Conservation (phyloP, 2,888 invertebrate species). For the Eledone cirrhosa region DNA sequence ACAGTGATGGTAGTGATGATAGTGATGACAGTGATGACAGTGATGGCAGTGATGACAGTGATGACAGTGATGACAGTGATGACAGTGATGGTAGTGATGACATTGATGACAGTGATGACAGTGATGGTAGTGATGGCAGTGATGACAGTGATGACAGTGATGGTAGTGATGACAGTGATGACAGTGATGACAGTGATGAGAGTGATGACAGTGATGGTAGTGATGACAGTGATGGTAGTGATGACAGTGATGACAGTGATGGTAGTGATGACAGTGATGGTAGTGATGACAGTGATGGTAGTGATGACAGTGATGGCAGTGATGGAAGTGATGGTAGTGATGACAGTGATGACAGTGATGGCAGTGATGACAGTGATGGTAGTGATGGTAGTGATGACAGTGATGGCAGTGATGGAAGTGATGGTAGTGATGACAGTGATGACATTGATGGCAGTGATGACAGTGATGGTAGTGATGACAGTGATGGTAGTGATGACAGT, state of each 20-base stretch:
- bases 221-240: slow-evolving; percentile 26
- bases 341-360: slow-evolving; percentile 15
- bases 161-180: slow-evolving; percentile 14
- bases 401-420: too few species aligned
- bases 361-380: slow-evolving; percentile 2
- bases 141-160: slow-evolving; percentile 20
- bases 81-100: too few species aligned
- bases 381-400: slow-evolving; percentile 2
- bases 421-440: too few species aligned
- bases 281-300: slow-evolving; percentile 19
- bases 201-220: too few species aligned
- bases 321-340: too few species aligned
- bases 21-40: slow-evolving; percentile 21
- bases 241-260: slow-evolving; percentile 20
- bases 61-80: slow-evolving; percentile 29
- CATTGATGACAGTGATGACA: too few species aligned
- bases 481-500: slow-evolving; percentile 31
- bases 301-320: too few species aligned
- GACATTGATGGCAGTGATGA: too few species aligned
- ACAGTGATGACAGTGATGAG: too few species aligned
- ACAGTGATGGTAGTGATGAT: slow-evolving; percentile 3
- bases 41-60: slow-evolving; percentile 30
- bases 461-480: slow-evolving; percentile 30
- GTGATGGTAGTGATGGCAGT: slow-evolving; percentile 27
- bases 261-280: slow-evolving; percentile 22